Conservation (phyloP, 2,113 vertebrate species). For the Myotis brandtii region DNA sequence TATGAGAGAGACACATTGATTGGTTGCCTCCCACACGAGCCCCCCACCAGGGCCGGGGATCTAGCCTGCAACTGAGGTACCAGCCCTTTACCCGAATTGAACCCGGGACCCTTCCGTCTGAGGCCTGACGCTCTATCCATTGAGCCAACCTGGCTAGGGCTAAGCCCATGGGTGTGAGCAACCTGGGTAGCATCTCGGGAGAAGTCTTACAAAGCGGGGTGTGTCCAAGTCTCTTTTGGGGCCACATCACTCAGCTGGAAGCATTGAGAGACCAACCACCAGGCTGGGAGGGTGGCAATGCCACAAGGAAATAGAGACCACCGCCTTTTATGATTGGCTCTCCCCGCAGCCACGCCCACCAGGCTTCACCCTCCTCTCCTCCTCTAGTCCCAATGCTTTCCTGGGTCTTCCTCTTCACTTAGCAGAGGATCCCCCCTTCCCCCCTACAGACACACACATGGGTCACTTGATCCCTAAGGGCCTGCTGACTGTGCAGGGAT, state of each 20-base stretch:
- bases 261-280: fast-evolving
- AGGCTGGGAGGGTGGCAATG: fast-evolving
- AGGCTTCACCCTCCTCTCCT: background rate
- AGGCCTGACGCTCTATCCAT: too few species aligned
- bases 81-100: too few species aligned
- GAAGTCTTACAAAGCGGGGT: background rate
- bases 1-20: too few species aligned
- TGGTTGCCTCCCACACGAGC: too few species aligned
- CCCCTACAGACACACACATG: too few species aligned
- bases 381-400: fast-evolving
- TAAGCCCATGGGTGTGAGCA: background rate
- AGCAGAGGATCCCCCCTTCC: too few species aligned
- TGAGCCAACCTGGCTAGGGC: too few species aligned
- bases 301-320: fast-evolving
- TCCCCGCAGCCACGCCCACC: background rate
- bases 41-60: too few species aligned
- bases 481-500: fast-evolving
- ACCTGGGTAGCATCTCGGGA: background rate
- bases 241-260: background rate
- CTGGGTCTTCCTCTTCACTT: background rate
- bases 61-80: too few species aligned
- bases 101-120: too few species aligned
- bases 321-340: background rate
- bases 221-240: background rate
- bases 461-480: fast-evolving